Conservation (phyloP, 2,797 vertebrate genomes). For the Pangasius mekongensis region DNA sequence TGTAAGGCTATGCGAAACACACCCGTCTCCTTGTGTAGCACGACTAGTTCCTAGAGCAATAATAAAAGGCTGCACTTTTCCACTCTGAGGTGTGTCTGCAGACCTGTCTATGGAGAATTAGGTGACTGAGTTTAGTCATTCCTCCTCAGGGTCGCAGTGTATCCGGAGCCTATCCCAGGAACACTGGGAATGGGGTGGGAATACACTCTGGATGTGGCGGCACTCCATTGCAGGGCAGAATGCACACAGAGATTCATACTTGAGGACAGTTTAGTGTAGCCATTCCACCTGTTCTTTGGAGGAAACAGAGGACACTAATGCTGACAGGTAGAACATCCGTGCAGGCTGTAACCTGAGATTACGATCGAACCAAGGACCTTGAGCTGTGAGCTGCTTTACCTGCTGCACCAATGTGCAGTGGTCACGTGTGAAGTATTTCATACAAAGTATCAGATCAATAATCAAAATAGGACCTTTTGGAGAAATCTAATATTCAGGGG, state of each 20-base stretch:
- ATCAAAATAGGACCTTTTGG: neutral
- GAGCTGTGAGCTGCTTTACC: neutral
- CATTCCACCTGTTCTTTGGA: neutral
- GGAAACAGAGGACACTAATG: neutral
- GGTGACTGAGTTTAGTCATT: neutral
- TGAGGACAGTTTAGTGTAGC: neutral
- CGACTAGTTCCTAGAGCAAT: neutral
- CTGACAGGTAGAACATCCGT: neutral
- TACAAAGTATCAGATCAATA: neutral
- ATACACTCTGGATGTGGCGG: neutral
- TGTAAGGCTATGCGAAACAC: neutral
- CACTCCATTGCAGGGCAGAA: neutral
- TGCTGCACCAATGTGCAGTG: neutral
- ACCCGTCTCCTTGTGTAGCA: neutral
- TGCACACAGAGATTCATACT: neutral
- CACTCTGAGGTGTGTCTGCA: neutral
- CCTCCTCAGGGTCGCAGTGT: neutral
- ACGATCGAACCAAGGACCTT: neutral
- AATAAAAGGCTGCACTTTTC: neutral
- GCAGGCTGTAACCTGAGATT: neutral
- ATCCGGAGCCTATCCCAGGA: neutral
- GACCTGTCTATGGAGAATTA: neutral
- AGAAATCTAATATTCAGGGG: neutral
- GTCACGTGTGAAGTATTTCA: neutral
- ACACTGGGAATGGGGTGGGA: neutral